A percentile compares a stretch with the other conserved stretches of the same genome.
phyloP scores from a whole-genome alignment of 2,888 invertebrate genomes.

The Listrodromus nycthemerus region DNA sequence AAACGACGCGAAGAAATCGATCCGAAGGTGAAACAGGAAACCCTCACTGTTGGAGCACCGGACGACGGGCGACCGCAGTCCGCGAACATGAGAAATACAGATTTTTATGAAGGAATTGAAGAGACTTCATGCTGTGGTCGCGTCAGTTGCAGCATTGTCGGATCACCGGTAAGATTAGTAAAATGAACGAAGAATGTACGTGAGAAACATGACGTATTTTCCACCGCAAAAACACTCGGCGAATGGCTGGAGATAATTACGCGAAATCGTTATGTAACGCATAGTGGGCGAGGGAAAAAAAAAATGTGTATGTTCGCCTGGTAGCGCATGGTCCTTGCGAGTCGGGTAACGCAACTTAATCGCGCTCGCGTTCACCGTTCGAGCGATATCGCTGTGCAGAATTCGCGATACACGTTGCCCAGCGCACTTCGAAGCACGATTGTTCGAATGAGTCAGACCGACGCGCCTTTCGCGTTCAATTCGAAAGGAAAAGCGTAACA shows the following conservation, averaged over 20 bases:
- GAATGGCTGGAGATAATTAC: background rate
- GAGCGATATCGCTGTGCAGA: constrained; percentile 45
- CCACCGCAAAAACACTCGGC: background rate
- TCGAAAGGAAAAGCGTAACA: constrained; percentile 24
- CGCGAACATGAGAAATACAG: constrained; percentile 22
- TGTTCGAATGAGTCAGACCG: constrained; percentile 42
- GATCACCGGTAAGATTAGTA: background rate
- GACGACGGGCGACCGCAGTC: constrained; percentile 19
- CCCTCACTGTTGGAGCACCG: constrained; percentile 25
- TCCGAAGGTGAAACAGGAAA: constrained; percentile 40
- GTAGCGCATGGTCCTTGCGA: constrained; percentile 24
- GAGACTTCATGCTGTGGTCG: background rate
- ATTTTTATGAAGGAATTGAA: constrained; percentile 7
- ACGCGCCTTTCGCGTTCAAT: constrained; percentile 8
- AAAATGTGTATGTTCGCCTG: background rate
- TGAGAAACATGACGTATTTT: constrained; percentile 1
- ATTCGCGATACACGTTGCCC: constrained; percentile 23
- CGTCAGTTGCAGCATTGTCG: background rate
- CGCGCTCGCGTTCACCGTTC: constrained; percentile 35
- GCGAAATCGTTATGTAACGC: constrained; percentile 46
- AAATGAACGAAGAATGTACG: background rate
- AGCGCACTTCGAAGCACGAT: constrained; percentile 19
- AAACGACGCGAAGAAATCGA: constrained; percentile 33
- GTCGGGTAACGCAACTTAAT: constrained; percentile 42
- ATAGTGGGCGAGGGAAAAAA: constrained; percentile 24